Conservation (phyloP, 2,888 invertebrate species). For the Nemapogon koenigi region DNA sequence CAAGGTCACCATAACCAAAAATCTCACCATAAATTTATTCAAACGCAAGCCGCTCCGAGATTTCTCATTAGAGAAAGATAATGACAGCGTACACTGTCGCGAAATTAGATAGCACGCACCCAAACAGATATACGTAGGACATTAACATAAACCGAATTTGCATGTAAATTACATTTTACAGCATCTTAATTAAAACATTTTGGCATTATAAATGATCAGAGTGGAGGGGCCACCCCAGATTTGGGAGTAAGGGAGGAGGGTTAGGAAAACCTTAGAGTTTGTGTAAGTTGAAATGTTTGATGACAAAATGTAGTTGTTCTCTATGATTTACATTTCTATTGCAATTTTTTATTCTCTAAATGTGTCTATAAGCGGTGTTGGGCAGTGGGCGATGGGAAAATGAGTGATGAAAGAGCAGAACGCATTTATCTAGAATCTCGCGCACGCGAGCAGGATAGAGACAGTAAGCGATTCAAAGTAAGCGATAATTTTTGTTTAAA, state of each 20-base stretch:
- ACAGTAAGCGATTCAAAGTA: no score
- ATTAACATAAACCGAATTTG: slow-evolving; percentile 69
- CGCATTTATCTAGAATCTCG: no score
- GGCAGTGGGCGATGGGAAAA: no score
- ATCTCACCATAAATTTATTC: slow-evolving; percentile 57
- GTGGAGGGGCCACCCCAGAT: slow-evolving; percentile 44
- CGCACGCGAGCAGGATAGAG: no score
- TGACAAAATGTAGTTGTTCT: no score
- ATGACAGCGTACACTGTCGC: slow-evolving; percentile 62
- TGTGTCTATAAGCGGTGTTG: no score
- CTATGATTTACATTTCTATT: no score
- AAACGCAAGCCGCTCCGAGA: slow-evolving; percentile 65
- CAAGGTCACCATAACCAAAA: slow-evolving; percentile 58
- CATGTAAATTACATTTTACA: slow-evolving; percentile 69
- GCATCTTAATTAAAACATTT: slow-evolving; percentile 68
- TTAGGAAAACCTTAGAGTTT: slow-evolving; percentile 23
- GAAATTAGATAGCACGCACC: slow-evolving; percentile 65
- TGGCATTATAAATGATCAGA: slow-evolving; percentile 67
- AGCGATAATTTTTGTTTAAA: no score
- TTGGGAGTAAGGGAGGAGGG: slow-evolving; percentile 32
- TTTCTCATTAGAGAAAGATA: slow-evolving; percentile 65
- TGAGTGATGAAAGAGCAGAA: no score
- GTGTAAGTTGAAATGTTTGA: no score
- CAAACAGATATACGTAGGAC: slow-evolving; percentile 64
- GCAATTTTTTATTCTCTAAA: no score